These are phyloP conservation scores for Ylistrum balloti DNA, from an alignment of 1,140 invertebrate genomes.

Conservation along the genomic window DNA sequence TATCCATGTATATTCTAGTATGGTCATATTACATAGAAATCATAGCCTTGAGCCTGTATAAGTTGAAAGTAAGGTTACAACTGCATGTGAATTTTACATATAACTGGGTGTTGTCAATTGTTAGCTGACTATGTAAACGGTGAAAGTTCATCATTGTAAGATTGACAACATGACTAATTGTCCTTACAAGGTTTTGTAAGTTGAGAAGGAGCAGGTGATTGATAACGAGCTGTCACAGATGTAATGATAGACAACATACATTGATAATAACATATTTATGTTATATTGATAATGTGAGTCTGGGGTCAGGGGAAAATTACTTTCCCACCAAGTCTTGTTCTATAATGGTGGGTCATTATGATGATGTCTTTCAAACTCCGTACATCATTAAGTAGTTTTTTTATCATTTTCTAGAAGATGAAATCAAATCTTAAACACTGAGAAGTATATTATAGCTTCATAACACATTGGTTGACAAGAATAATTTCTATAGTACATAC, in stretches of 20 bases:
- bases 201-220: constrained; percentile 13
- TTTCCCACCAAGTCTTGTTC: background rate
- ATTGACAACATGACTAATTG: background rate
- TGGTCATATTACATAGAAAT: too few species aligned
- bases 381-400: too few species aligned
- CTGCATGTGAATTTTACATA: background rate
- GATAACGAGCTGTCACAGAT: background rate
- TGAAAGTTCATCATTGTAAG: background rate
- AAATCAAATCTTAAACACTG: too few species aligned
- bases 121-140: background rate
- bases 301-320: background rate
- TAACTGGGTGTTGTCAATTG: background rate
- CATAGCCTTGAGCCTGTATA: too few species aligned
- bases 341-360: background rate
- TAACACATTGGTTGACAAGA: too few species aligned
- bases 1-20: too few species aligned
- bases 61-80: too few species aligned
- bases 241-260: background rate
- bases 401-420: too few species aligned
- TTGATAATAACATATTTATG: background rate
- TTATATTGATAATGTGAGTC: background rate
- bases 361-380: too few species aligned
- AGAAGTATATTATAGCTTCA: too few species aligned
- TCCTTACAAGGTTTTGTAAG: background rate
- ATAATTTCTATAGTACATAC: too few species aligned